These are phyloP conservation scores for Stigmatopora argus DNA, from an alignment of 2,113 vertebrate genomes.

Conservation along the genomic window DNA sequence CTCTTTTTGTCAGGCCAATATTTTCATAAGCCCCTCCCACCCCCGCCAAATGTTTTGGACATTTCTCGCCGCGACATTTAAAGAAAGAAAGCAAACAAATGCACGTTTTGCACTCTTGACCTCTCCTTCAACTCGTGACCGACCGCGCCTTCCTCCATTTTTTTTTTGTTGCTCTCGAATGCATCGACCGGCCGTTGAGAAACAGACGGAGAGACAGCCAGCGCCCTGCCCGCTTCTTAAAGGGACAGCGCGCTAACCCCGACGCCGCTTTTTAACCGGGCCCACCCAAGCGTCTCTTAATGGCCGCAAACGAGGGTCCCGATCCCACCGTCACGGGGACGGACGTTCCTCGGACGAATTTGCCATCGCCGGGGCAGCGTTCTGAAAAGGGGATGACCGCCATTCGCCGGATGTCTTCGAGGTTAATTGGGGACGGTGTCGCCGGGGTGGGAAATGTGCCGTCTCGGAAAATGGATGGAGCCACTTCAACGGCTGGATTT, in stretches of 20 bases:
- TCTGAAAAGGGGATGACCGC: constrained; percentile 25
- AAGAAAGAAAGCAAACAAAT: no score
- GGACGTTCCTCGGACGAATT: constrained; percentile 20
- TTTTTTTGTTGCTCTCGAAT: constrained; percentile 18
- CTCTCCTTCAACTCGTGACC: constrained; percentile 43
- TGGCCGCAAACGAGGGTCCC: constrained; percentile 12
- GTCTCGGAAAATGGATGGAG: no score
- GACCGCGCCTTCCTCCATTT: not conserved
- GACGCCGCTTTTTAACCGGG: constrained; percentile 9
- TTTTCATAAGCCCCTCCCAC: no score
- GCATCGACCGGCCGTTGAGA: not conserved
- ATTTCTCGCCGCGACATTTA: no score
- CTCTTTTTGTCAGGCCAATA: no score
- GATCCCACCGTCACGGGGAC: constrained; percentile 14
- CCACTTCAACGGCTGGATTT: no score
- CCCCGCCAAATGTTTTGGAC: no score
- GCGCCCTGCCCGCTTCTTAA: constrained; percentile 13
- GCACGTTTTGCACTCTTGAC: constrained; percentile 17
- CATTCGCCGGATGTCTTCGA: no score
- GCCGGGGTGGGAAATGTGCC: no score
- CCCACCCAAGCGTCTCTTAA: constrained; percentile 21
- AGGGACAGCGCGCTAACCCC: not conserved
- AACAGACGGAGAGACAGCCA: constrained; percentile 3
- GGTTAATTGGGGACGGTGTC: no score
- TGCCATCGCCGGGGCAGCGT: constrained; percentile 19